phyloP scores from a whole-genome alignment of 53 echinoderm and acorn worm genomes.

The Holothuria leucospilota region DNA sequence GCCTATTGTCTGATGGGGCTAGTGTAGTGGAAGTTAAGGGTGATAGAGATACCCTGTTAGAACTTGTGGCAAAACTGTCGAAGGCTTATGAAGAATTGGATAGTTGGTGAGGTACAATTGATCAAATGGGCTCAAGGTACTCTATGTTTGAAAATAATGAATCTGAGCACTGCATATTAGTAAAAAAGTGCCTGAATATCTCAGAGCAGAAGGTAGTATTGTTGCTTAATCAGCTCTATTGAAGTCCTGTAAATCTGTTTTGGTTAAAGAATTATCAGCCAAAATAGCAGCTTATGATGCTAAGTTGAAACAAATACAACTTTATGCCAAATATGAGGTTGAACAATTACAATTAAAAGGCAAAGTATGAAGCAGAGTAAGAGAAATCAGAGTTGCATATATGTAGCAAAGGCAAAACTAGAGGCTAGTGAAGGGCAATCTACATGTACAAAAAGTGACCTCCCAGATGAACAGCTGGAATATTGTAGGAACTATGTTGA shows the following conservation, averaged over 20 bases:
- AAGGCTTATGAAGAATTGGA: background rate
- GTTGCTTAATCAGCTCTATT: too few relatives aligned
- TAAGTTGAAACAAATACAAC: too few relatives aligned
- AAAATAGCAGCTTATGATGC: constrained; percentile 26
- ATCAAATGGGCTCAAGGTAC: background rate
- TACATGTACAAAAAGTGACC: background rate
- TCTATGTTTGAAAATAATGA: background rate
- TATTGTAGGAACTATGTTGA: background rate
- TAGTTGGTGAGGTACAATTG: background rate
- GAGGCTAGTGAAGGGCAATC: background rate
- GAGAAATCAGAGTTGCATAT: background rate
- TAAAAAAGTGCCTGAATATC: background rate
- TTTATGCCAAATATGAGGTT: too few relatives aligned
- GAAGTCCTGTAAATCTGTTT: background rate
- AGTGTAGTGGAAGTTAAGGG: background rate
- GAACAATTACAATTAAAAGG: constrained; percentile 5
- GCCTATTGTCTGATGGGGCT: background rate
- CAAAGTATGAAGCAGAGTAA: background rate
- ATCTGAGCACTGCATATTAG: background rate
- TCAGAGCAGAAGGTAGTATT: background rate
- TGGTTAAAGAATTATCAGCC: background rate
- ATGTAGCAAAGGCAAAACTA: constrained; percentile 3
- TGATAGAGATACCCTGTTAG: background rate
- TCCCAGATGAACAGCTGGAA: background rate
- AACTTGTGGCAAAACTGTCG: background rate